These are phyloP conservation scores for Choreutis nemorana DNA, from an alignment of 2,888 invertebrate genomes.

Conservation along the genomic window DNA sequence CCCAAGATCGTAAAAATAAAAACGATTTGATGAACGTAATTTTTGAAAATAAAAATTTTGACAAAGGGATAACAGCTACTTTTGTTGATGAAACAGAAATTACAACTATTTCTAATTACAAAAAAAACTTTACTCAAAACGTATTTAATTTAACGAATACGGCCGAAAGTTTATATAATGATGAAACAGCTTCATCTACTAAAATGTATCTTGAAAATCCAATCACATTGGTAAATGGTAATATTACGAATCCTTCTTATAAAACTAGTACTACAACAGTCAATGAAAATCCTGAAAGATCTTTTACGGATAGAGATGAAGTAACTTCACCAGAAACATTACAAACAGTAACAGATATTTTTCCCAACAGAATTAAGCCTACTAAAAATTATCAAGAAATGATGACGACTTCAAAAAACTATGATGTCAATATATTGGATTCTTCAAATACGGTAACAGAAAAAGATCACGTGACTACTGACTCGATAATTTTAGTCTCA, in stretches of 20 bases:
- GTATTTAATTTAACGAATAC: background rate
- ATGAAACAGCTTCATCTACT: no score
- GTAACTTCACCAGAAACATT: background rate
- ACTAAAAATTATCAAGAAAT: no score
- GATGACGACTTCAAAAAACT: background rate
- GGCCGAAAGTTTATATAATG: no score
- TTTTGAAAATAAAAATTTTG: background rate
- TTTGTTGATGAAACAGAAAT: background rate
- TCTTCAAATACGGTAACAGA: background rate
- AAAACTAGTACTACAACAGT: no score
- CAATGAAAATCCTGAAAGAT: no score
- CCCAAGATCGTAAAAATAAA: constrained; percentile 53
- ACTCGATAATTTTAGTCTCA: no score
- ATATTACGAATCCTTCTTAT: no score
- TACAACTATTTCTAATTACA: background rate
- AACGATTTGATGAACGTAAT: constrained; percentile 39
- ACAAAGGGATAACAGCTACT: background rate
- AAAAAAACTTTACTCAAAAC: background rate
- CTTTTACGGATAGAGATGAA: no score
- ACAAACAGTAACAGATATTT: background rate
- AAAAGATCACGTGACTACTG: background rate
- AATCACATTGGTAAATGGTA: no score
- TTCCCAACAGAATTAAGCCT: no score
- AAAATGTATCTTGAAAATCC: no score
- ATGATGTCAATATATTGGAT: background rate